Conservation (phyloP, 2,797 vertebrate genomes). For the Bradypus variegatus region DNA sequence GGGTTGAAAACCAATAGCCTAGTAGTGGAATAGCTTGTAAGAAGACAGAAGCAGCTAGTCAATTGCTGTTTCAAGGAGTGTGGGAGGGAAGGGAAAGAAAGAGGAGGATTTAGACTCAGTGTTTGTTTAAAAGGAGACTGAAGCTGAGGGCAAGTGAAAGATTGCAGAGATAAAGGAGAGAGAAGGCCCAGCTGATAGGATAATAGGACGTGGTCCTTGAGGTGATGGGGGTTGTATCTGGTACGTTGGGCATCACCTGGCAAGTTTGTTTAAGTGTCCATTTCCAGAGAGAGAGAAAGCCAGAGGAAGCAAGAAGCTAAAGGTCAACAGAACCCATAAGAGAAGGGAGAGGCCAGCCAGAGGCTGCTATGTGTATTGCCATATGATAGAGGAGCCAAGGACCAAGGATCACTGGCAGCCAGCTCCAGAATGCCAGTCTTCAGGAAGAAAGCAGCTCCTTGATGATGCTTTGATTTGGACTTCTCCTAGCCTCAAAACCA, state of each 20-base stretch:
- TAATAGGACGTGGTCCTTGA: not conserved
- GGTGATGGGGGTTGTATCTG: not conserved
- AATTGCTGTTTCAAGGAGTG: not conserved
- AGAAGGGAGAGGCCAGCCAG: no score
- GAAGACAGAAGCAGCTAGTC: not conserved
- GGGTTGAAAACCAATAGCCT: not conserved
- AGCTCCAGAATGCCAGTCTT: no score
- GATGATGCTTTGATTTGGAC: no score
- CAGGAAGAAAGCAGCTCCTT: no score
- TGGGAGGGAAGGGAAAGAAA: not conserved
- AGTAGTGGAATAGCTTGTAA: not conserved
- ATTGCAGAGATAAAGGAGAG: not conserved
- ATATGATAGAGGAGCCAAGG: not conserved
- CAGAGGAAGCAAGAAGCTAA: no score
- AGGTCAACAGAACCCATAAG: no score
- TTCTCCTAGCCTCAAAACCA: no score
- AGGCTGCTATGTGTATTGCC: not conserved
- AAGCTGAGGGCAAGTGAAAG: not conserved
- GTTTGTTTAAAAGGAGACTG: not conserved
- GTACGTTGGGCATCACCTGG: not conserved
- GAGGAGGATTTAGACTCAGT: not conserved
- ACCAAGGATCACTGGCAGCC: no score
- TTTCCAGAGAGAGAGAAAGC: not conserved
- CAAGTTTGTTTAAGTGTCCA: not conserved
- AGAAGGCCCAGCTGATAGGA: not conserved